Conservation (phyloP, 2,797 vertebrate genomes). For the Orientallactaga sibirica region DNA sequence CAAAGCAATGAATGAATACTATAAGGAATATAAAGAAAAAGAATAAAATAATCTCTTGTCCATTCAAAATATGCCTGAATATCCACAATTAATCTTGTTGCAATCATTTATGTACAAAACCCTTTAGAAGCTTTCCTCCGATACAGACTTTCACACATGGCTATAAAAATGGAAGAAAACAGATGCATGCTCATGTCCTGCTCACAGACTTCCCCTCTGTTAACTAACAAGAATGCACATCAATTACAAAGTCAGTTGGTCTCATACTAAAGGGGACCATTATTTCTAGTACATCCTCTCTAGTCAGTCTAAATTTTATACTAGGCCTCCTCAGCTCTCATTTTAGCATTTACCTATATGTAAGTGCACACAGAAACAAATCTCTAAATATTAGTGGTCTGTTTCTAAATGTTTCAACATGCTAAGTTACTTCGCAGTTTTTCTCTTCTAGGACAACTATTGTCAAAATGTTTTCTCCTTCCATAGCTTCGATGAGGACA, state of each 20-base stretch:
- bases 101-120: slow-evolving; percentile 9
- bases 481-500: not conserved
- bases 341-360: not conserved
- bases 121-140: not conserved
- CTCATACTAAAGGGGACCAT: not conserved
- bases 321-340: not conserved
- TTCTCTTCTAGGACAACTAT: not conserved
- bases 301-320: slow-evolving; percentile 20
- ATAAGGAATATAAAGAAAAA: slow-evolving; percentile 39
- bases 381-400: slow-evolving; percentile 31
- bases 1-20: slow-evolving; percentile 3
- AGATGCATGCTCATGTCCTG: not conserved
- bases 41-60: not conserved
- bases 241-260: slow-evolving; percentile 29
- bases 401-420: slow-evolving; percentile 63
- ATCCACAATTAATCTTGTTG: not conserved
- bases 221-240: not conserved
- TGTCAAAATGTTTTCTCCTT: slow-evolving; percentile 53
- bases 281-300: not conserved
- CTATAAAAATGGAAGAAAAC: not conserved
- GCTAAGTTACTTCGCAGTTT: slow-evolving; percentile 33
- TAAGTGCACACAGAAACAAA: not conserved
- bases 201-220: not conserved
- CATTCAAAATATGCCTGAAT: slow-evolving; percentile 30
- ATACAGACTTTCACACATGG: not conserved